Percentiles rank a stretch among this genome's conserved stretches.
phyloP scores from a whole-genome alignment of 1,140 invertebrate genomes.

The Camponotus pennsylvanicus region DNA sequence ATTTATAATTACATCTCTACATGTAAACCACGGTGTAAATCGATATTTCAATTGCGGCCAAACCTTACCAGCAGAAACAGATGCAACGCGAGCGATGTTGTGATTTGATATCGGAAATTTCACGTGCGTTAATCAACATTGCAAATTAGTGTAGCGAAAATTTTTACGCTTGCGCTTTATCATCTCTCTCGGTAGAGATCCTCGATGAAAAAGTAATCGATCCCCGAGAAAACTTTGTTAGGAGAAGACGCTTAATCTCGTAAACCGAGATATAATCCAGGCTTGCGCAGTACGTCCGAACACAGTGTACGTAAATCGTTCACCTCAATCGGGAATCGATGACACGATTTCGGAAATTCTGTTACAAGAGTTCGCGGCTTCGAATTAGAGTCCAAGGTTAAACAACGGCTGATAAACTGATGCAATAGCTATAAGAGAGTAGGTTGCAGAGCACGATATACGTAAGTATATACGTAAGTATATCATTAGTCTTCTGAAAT shows the following conservation, averaged over 20 bases:
- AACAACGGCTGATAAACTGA: constrained; percentile 28
- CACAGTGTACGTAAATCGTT: constrained; percentile 48
- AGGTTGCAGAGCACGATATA: background rate
- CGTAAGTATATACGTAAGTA: background rate
- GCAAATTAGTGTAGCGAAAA: background rate
- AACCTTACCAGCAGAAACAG: background rate
- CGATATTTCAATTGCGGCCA: background rate
- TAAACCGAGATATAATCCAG: constrained; percentile 40
- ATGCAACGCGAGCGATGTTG: background rate
- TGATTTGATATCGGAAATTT: background rate
- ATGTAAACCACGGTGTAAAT: background rate
- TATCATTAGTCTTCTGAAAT: constrained; percentile 14
- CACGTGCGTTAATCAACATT: background rate
- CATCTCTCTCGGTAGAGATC: background rate
- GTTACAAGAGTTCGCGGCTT: constrained; percentile 45
- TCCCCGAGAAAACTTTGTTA: constrained; percentile 3
- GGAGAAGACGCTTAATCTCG: constrained; percentile 40
- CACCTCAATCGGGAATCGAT: constrained; percentile 57
- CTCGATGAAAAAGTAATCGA: constrained; percentile 53
- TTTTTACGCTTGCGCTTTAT: background rate
- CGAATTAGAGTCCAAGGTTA: constrained; percentile 54
- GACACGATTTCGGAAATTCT: constrained; percentile 46
- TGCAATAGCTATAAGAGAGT: background rate
- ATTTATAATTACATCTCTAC: background rate
- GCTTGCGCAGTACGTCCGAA: constrained; percentile 32